Conservation (phyloP, 2,797 vertebrate species). For the Phoebastria nigripes region DNA sequence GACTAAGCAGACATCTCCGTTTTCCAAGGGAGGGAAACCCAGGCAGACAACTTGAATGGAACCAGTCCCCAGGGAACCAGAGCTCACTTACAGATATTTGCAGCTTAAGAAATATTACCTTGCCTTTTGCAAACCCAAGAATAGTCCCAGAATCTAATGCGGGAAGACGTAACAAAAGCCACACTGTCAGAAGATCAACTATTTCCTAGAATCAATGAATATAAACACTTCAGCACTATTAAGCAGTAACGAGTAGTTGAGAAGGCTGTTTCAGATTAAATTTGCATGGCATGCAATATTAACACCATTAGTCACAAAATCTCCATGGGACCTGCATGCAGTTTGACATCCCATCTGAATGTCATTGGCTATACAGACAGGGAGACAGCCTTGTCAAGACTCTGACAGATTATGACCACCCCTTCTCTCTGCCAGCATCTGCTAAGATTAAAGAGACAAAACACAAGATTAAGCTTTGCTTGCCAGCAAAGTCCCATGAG, state of each 20-base stretch:
- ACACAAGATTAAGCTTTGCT: neutral
- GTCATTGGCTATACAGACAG: neutral
- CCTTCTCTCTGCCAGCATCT: neutral
- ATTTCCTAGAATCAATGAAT: neutral
- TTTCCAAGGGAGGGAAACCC: neutral
- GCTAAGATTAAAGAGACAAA: neutral
- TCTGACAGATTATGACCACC: neutral
- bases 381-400: neutral
- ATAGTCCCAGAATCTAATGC: neutral
- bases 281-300: neutral
- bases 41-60: neutral
- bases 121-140: neutral
- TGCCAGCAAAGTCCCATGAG: neutral
- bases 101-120: neutral
- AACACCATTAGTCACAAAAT: neutral
- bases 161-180: neutral
- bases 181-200: neutral
- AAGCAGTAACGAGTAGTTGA: neutral
- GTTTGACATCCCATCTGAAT: slow-evolving; percentile 6
- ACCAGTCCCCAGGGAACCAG: neutral
- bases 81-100: neutral
- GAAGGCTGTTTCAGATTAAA: neutral
- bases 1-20: neutral
- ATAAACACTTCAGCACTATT: neutral
- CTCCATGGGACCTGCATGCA: neutral